phyloP scores from a whole-genome alignment of 2,888 invertebrate genomes.

The Pachydiplax longipennis region DNA sequence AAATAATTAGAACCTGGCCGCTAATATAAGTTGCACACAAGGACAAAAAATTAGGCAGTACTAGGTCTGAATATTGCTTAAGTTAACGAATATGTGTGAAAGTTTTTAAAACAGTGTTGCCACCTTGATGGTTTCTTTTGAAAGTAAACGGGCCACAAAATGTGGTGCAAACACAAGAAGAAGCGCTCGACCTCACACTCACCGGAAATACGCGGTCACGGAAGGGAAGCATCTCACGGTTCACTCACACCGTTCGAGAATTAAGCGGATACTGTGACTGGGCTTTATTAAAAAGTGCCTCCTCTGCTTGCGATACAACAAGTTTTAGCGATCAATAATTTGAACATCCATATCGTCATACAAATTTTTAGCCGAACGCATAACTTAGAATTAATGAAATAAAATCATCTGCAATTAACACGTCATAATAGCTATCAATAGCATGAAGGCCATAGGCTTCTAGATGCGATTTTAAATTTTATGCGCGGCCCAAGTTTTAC shows the following conservation, averaged over 20 bases:
- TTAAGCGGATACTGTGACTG: background rate
- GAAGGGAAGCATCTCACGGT: slow-evolving; percentile 1
- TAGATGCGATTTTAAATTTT: too few relatives aligned
- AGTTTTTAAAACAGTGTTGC: too few relatives aligned
- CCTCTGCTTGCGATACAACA: background rate
- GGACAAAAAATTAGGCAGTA: too few relatives aligned
- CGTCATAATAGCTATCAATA: too few relatives aligned
- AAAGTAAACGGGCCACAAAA: background rate
- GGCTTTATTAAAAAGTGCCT: background rate
- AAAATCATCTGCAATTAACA: too few relatives aligned
- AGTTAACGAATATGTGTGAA: too few relatives aligned
- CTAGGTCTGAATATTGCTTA: too few relatives aligned
- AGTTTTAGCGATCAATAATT: background rate
- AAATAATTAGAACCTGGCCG: too few relatives aligned
- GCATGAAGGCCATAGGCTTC: too few relatives aligned
- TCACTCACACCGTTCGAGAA: background rate
- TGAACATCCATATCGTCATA: background rate
- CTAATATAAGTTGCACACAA: too few relatives aligned
- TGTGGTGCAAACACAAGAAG: background rate
- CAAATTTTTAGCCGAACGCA: background rate
- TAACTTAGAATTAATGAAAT: background rate
- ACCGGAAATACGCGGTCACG: slow-evolving; percentile 31
- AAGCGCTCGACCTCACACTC: slow-evolving; percentile 21
- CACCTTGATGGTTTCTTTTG: too few relatives aligned
- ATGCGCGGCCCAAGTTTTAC: too few relatives aligned